Evolutionary conservation across 2,113 vertebrate species (phyloP).

Genomic region (Caracal caracal): DNA sequence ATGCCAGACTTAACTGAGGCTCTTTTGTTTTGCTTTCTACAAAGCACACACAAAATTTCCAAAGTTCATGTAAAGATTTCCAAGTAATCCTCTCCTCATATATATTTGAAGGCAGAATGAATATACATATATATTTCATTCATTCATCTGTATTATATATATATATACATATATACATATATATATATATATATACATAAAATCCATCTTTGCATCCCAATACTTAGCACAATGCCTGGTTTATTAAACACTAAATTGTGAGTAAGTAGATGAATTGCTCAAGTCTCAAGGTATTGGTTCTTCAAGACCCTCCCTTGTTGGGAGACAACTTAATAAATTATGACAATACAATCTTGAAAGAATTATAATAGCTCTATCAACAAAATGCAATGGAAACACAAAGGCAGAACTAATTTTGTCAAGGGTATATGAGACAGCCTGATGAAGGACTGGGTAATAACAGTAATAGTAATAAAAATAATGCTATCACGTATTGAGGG

Average conservation of each 20-base stretch:
- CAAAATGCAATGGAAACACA: slow-evolving; percentile 32
- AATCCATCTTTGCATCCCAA: background rate
- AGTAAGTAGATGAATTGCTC: background rate
- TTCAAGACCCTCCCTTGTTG: background rate
- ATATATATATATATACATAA: background rate
- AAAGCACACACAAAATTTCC: background rate
- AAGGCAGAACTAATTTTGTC: background rate
- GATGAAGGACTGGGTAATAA: background rate
- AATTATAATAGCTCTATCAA: background rate
- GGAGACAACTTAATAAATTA: slow-evolving; percentile 5
- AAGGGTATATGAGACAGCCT: background rate
- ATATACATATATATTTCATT: background rate
- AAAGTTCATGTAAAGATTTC: background rate
- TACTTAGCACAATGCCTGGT: background rate
- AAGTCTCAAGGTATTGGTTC: background rate
- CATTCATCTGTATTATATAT: background rate
- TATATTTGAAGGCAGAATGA: background rate
- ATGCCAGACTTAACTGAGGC: background rate
- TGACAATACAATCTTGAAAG: background rate
- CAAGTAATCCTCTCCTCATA: background rate
- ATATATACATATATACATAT: no score
- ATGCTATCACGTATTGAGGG: background rate
- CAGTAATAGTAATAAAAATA: background rate
- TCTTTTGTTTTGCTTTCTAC: background rate
- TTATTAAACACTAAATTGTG: background rate